phyloP scores from a whole-genome alignment of 2,113 vertebrate genomes.

The Callaeas wilsoni region DNA sequence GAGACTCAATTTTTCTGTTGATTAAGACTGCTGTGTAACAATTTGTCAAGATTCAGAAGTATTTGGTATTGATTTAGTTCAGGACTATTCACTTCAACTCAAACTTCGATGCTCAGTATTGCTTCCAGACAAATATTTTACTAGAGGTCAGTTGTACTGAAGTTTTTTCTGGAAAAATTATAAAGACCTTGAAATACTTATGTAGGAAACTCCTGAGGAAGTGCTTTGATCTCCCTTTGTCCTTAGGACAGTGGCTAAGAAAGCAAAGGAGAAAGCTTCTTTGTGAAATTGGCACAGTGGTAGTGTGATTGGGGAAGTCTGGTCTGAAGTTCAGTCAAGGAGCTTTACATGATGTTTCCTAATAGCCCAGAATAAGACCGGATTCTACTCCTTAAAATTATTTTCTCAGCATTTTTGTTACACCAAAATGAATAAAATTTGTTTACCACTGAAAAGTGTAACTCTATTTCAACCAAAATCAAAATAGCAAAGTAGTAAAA shows the following conservation, averaged over 20 bases:
- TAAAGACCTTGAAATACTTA: background rate
- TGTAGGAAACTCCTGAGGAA: background rate
- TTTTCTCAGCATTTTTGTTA: background rate
- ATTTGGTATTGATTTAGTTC: background rate
- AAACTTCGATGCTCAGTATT: background rate
- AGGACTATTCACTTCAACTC: background rate
- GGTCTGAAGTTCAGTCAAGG: background rate
- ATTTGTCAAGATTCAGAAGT: background rate
- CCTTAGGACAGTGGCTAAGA: background rate
- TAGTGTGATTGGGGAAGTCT: background rate
- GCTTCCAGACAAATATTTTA: background rate
- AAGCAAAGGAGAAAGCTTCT: background rate
- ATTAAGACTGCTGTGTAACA: background rate
- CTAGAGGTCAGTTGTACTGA: background rate
- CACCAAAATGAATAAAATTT: background rate
- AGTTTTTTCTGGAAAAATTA: background rate
- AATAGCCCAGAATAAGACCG: rapidly evolving
- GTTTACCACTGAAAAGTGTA: background rate
- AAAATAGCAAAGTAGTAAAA: background rate
- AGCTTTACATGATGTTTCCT: background rate
- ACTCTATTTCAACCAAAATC: background rate
- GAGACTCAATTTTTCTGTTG: background rate
- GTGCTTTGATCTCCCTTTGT: background rate
- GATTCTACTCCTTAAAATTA: background rate
- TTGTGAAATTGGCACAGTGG: background rate